Conservation (phyloP, 1,140 invertebrate genomes). For the Augochlora pura region DNA sequence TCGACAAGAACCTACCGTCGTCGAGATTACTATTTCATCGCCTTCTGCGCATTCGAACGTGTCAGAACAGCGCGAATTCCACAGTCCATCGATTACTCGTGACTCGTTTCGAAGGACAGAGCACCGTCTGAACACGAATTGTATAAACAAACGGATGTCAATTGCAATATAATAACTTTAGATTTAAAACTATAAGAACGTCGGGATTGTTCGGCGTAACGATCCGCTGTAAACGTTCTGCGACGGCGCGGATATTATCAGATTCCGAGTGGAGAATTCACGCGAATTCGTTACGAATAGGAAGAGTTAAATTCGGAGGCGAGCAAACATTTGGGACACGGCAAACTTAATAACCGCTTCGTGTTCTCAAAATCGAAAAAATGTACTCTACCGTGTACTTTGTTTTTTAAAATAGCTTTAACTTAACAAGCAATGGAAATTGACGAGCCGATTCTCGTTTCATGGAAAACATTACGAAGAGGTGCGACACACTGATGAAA, state of each 20-base stretch:
- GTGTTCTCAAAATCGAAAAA: conserved; percentile 1
- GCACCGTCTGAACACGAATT: conserved; percentile 49
- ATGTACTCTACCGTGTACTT: background rate
- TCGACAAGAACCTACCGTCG: no score
- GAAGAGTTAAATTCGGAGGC: background rate
- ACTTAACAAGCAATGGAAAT: background rate
- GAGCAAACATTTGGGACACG: background rate
- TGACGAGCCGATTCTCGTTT: background rate
- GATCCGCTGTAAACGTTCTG: background rate
- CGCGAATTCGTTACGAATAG: background rate
- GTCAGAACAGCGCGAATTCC: no score
- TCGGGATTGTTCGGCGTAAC: conserved; percentile 6
- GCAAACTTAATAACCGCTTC: conserved; percentile 11
- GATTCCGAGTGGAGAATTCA: background rate
- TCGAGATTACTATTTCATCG: no score
- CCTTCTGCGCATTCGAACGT: no score
- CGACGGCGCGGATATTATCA: conserved; percentile 8
- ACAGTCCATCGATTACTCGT: background rate
- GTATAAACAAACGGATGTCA: conserved; percentile 75
- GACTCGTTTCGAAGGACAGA: conserved; percentile 29
- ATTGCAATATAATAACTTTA: conserved; percentile 72
- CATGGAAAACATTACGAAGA: background rate
- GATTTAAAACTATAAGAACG: conserved; percentile 8
- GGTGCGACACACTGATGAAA: no score
- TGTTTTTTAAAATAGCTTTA: background rate